phyloP scores from a whole-genome alignment of 2,888 invertebrate species.

The Neuroscelio doddi region DNA sequence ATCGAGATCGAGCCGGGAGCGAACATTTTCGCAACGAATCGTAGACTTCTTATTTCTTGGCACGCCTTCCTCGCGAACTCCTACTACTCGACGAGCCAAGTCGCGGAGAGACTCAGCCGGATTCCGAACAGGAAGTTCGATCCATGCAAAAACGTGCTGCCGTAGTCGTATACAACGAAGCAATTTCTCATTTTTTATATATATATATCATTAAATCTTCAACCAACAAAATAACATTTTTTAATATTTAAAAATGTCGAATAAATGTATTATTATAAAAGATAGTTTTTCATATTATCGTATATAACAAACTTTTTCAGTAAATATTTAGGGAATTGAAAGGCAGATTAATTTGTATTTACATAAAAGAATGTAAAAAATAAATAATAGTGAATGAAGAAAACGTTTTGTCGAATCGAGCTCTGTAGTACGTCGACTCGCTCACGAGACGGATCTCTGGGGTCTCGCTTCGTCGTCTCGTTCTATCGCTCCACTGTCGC shows the following conservation, averaged over 20 bases:
- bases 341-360: too few relatives aligned
- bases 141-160: too few relatives aligned
- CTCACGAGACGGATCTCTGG: constrained; percentile 36
- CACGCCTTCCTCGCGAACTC: constrained; percentile 51
- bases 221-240: too few relatives aligned
- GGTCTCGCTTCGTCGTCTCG: constrained; percentile 48
- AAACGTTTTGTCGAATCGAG: neutral
- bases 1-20: constrained; percentile 48
- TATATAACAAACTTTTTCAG: too few relatives aligned
- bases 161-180: constrained; percentile 39
- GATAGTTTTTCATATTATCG: too few relatives aligned
- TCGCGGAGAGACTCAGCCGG: constrained; percentile 45
- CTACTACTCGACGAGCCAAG: constrained; percentile 43
- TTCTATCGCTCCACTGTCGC: constrained; percentile 58
- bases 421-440: constrained; percentile 24
- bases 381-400: neutral
- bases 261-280: too few relatives aligned
- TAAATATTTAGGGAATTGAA: too few relatives aligned
- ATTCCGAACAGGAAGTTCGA: constrained; percentile 49
- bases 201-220: too few relatives aligned
- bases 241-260: too few relatives aligned
- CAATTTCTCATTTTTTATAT: constrained; percentile 25
- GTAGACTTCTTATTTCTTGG: constrained; percentile 64
- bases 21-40: constrained; percentile 67
- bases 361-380: too few relatives aligned